A percentile compares a stretch with the other conserved stretches of the same genome.
These are phyloP conservation scores for Chinchilla lanigera DNA, from an alignment of 2,113 vertebrate genomes.

Conservation along the genomic window DNA sequence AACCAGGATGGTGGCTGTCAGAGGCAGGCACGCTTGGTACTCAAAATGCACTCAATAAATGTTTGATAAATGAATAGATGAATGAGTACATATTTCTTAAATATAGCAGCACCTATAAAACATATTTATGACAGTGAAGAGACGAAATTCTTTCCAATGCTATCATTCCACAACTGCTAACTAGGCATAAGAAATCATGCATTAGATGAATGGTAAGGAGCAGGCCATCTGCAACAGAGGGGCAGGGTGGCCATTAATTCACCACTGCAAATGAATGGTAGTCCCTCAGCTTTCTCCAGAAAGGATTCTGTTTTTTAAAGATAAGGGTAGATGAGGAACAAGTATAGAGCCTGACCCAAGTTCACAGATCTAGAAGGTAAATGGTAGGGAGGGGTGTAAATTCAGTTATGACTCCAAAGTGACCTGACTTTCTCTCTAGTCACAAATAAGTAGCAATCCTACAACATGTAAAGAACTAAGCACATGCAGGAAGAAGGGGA, in stretches of 20 bases:
- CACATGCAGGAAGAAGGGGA: not conserved
- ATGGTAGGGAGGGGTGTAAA: not conserved
- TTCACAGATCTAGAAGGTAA: not conserved
- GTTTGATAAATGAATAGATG: not conserved
- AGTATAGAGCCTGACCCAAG: not conserved
- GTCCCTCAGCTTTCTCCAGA: not conserved
- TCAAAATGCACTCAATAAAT: not conserved
- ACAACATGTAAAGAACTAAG: conserved; percentile 65
- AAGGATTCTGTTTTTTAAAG: conserved; percentile 5
- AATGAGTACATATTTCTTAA: conserved; percentile 27
- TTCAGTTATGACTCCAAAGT: not conserved
- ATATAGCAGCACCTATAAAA: conserved; percentile 49
- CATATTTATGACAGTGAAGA: not conserved
- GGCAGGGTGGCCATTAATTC: not conserved
- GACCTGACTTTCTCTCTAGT: conserved; percentile 41
- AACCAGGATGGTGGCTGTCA: not conserved
- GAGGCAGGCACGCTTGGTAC: not conserved
- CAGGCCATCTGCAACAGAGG: conserved; percentile 59
- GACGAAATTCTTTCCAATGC: conserved; percentile 61
- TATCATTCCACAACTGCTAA: conserved; percentile 63
- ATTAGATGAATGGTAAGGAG: conserved; percentile 62
- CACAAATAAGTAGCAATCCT: conserved; percentile 57
- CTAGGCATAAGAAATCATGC: conserved; percentile 60
- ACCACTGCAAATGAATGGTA: conserved; percentile 69
- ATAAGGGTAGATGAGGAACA: not conserved